These are phyloP conservation scores for Acromyrmex charruanus DNA, from an alignment of 1,140 invertebrate genomes.

Conservation along the genomic window DNA sequence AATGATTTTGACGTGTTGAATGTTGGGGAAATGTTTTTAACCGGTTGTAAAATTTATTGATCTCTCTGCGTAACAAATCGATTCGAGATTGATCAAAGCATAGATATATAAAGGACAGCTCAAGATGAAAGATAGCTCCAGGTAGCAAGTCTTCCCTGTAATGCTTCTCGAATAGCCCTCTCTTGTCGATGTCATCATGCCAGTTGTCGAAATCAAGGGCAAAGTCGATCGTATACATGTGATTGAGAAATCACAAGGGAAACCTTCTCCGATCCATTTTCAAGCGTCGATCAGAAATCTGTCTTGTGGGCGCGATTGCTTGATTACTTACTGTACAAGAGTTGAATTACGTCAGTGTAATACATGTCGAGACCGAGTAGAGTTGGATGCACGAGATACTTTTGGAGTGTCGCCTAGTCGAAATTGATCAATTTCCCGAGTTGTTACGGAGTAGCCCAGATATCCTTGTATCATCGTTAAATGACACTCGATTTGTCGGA, in stretches of 20 bases:
- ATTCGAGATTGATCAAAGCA: slow-evolving; percentile 4
- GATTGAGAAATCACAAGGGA: slow-evolving; percentile 24
- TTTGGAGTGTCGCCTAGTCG: neutral
- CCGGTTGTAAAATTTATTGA: neutral
- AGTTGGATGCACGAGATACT: neutral
- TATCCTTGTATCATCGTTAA: neutral
- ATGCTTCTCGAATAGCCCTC: neutral
- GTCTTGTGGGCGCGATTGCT: neutral
- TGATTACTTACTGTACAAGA: neutral
- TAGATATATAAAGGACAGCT: neutral
- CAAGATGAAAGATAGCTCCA: neutral
- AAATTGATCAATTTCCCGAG: slow-evolving; percentile 18
- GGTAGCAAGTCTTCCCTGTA: neutral
- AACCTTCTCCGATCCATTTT: neutral
- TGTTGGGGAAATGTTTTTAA: neutral
- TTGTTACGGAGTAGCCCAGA: neutral
- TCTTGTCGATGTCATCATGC: neutral
- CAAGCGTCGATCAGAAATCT: neutral
- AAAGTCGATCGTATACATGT: neutral
- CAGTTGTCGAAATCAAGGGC: slow-evolving; percentile 4
- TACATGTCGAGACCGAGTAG: neutral
- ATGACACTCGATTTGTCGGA: neutral
- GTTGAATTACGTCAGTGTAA: neutral
- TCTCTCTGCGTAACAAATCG: neutral
- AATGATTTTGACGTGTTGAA: neutral